Evolutionary conservation across 2,797 vertebrate species (phyloP).

Genomic region (Cirrhinus molitorella): DNA sequence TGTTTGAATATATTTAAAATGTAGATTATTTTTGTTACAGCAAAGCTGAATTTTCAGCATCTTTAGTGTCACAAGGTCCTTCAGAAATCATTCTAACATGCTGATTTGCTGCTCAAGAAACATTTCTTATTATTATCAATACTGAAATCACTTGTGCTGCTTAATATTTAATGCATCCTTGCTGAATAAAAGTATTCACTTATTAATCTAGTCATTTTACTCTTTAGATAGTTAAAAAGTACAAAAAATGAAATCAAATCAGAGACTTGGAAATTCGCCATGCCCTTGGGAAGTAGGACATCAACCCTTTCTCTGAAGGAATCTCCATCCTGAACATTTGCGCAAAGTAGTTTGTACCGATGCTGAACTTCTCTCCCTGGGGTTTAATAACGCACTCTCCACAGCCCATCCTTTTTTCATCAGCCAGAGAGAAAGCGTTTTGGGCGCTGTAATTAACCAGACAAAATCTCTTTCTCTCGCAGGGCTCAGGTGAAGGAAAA

Average conservation of each 20-base stretch:
- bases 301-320: slow-evolving; percentile 14
- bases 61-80: neutral
- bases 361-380: neutral
- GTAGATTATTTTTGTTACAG: neutral
- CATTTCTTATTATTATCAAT: neutral
- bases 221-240: neutral
- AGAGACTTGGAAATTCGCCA: neutral
- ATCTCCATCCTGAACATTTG: neutral
- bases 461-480: slow-evolving; percentile 25
- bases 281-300: slow-evolving; percentile 6
- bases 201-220: neutral
- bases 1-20: neutral
- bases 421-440: slow-evolving; percentile 16
- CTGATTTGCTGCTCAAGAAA: neutral
- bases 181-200: neutral
- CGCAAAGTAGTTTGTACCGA: neutral
- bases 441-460: slow-evolving; percentile 38
- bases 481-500: slow-evolving; percentile 10
- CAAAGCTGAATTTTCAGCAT: neutral
- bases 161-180: neutral
- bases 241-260: neutral
- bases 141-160: neutral
- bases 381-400: slow-evolving; percentile 7
- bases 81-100: neutral
- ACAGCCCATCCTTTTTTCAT: slow-evolving; percentile 6